Evolutionary conservation across 2,888 invertebrate species (phyloP).

Genomic region (Drosophila colorata): DNA sequence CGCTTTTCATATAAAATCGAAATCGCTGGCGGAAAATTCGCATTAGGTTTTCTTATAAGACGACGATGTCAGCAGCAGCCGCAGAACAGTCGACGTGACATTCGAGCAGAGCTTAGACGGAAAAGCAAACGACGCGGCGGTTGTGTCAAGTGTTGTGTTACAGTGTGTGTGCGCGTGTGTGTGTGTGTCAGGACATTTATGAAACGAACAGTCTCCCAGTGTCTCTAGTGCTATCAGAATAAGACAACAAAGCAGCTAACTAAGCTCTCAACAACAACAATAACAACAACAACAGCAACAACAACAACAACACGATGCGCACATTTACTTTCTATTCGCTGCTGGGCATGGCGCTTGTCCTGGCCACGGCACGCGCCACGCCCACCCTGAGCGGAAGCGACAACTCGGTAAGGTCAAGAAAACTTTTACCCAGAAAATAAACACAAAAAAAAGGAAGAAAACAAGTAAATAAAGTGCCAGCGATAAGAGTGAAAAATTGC

Average conservation of each 20-base stretch:
- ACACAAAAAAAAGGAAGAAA: neutral
- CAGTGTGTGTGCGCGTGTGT: constrained; percentile 25
- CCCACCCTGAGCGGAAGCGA: constrained; percentile 81
- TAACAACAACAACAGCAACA: constrained; percentile 17
- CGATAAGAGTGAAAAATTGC: constrained; percentile 44
- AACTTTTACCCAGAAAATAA: constrained; percentile 11
- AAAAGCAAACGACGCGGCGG: constrained; percentile 38
- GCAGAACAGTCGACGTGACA: constrained; percentile 64
- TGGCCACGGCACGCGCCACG: constrained; percentile 71
- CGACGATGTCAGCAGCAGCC: constrained; percentile 82
- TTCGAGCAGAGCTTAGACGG: constrained; percentile 61
- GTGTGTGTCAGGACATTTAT: constrained; percentile 52
- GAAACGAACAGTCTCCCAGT: constrained; percentile 20
- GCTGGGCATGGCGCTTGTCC: constrained; percentile 60
- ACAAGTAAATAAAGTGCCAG: constrained; percentile 16
- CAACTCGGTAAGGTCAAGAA: constrained; percentile 78
- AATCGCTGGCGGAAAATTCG: constrained; percentile 82
- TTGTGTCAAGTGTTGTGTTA: constrained; percentile 28
- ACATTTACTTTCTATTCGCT: constrained; percentile 64
- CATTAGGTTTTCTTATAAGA: constrained; percentile 85
- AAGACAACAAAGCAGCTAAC: constrained; percentile 24
- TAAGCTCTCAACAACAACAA: constrained; percentile 2
- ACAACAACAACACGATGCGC: constrained; percentile 67
- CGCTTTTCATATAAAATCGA: constrained; percentile 84
- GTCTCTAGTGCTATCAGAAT: constrained; percentile 35